Conservation (phyloP, 2,888 invertebrate species). For the Dolichomitus sp. region DNA sequence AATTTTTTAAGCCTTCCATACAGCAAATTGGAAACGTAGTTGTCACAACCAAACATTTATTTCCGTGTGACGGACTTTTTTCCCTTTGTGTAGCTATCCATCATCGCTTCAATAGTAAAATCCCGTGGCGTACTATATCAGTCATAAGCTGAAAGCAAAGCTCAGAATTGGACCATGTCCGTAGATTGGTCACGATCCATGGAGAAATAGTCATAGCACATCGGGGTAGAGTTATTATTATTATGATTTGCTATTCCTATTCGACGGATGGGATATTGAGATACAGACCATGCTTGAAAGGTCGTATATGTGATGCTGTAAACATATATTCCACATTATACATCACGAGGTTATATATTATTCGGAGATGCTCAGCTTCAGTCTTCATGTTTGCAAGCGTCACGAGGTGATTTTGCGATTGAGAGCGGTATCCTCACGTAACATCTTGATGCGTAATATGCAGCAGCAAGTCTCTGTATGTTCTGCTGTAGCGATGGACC, state of each 20-base stretch:
- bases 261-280: neutral
- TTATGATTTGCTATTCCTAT: neutral
- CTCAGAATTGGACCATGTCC: neutral
- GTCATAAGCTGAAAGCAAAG: neutral
- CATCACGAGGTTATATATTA: neutral
- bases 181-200: neutral
- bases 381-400: conserved; percentile 12
- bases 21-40: too few relatives aligned
- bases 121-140: neutral
- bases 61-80: too few relatives aligned
- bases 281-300: neutral
- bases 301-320: neutral
- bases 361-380: conserved; percentile 1
- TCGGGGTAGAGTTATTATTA: neutral
- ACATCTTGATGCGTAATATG: conserved; percentile 45
- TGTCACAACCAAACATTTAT: too few relatives aligned
- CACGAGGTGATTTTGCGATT: neutral
- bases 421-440: conserved; percentile 2
- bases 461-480: conserved; percentile 8
- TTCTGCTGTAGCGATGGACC: conserved; percentile 51
- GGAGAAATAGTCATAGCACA: neutral
- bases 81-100: neutral
- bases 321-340: neutral
- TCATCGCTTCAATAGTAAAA: neutral
- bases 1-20: too few relatives aligned